Evolutionary conservation across 2,888 invertebrate genomes (phyloP), one percentile per base, ranked within the genome.

Genomic region (Pimpla rufipes): DNA sequence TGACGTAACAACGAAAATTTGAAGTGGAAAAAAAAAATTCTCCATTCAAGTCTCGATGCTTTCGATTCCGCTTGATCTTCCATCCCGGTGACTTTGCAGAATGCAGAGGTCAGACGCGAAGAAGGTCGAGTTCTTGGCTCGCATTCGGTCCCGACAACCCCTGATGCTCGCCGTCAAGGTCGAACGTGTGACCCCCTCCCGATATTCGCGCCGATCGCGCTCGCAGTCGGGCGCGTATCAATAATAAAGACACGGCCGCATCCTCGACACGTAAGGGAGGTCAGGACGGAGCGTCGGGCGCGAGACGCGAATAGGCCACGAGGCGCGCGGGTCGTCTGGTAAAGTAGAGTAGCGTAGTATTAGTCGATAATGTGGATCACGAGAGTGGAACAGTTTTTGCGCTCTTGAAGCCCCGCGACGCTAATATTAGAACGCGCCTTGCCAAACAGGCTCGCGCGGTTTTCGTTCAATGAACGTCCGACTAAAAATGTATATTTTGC

Each of bases 351-450:
- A 64, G 40, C 5, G 8, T 29, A 45, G 71, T 45, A 71, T 71
- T 79, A 85, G 88, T 79, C 88, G 67, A 84, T 75, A 59, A 90
- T 90, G 87, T 89, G 82, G 90, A 90, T 89, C 88, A 90, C 67
- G 88, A 86, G 88, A 84, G 76, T 81, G 79, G 79, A 80, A 75
- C 87, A 87, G 87, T 88, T 90, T 90, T 90, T 90, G n/a, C 88
- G 88, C 89, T 89, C 90, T 89, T 89, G 89, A 88, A 89, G 88
- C 79, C 47, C 70, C 62, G 82, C 89, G 37, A 11, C 18, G 75
- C 76, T 83, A 83, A 79, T 83, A 79, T 79, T 91, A 92, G 90
- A n/a, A 90, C 84, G 74, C 64, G 76, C 70, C 87, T 91, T 90
- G 87, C 88, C 87, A 90, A 88, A 88, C 77, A 68, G 13, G 29